A percentile compares a stretch with the other conserved stretches of the same genome.
Evolutionary conservation across 2,888 invertebrate species (phyloP).

Genomic region (Heliconius sara): DNA sequence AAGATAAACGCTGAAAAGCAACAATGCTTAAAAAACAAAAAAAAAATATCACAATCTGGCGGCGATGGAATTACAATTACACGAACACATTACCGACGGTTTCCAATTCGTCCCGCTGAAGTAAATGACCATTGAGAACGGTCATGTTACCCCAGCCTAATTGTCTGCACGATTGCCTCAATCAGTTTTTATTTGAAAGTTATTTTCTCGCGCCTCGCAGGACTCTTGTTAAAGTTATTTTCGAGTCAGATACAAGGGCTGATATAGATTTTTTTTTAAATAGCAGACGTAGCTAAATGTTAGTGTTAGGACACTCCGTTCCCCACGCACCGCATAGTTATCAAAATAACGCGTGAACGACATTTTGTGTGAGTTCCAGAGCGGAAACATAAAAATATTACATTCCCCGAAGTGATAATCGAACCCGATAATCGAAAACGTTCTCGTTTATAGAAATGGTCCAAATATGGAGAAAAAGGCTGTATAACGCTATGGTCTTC

Average conservation of each 20-base stretch:
- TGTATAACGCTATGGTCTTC: too few relatives aligned
- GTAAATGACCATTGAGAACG: constrained; percentile 48
- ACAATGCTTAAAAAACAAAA: neutral
- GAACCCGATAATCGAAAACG: too few relatives aligned
- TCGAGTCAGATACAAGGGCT: neutral
- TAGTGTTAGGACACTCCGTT: too few relatives aligned
- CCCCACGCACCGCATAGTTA: too few relatives aligned
- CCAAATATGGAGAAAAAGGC: too few relatives aligned
- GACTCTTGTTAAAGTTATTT: constrained; percentile 1
- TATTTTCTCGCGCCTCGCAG: constrained; percentile 22
- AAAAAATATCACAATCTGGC: constrained; percentile 1
- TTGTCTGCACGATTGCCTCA: constrained; percentile 30
- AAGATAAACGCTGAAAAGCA: neutral
- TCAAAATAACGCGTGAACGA: too few relatives aligned
- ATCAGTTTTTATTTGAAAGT: constrained; percentile 29
- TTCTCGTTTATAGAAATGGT: too few relatives aligned
- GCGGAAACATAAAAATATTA: too few relatives aligned
- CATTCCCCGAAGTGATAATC: too few relatives aligned
- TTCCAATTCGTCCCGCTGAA: constrained; percentile 65
- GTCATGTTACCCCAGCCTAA: constrained; percentile 43
- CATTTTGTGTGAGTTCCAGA: too few relatives aligned
- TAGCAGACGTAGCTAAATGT: too few relatives aligned
- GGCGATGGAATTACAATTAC: constrained; percentile 50
- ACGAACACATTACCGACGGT: constrained; percentile 64
- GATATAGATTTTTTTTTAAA: neutral